Base-by-base conservation (phyloP, 2,888 invertebrate genomes). In the Cylloceria caligata region DNA sequence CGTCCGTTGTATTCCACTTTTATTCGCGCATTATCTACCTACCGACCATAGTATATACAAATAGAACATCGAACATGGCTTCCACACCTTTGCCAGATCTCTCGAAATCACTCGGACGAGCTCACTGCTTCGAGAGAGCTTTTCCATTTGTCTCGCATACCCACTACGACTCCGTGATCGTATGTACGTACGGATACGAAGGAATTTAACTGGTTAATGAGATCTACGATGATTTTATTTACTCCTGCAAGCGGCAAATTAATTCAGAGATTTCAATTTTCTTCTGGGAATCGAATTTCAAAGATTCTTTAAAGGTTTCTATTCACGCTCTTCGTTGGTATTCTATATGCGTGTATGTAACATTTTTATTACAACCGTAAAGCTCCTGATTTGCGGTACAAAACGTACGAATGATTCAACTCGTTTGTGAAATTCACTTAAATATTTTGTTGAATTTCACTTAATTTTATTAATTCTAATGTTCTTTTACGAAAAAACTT, bases 11-110 rank as follows among this genome's bases (percentile, higher is more conserved):
- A 69, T 81, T 81, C 80, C 49, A 74, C 80, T 86, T 85, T 84
- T 84, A 84, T 84, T 83, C 77, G 79, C 78, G 68, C 80, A 84
- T 81, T 85, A 83, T 84, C 73, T 80, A 39, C 13, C 62, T 11
- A 30, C 76, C 78, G 69, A 49, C 76, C 52, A 24, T 47, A 68
- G 19, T 45, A 64, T 57, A 64, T 62, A 24, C 24, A 42, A 73
- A 74, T 68, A 30, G 72, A 76, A 55, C 65, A 19, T 34, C 42
- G 74, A 57, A 45, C 57, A 71, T 55, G 64, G 74, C 55, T 69
- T 39, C 52, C 42, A 19, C 42, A 16, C 21, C 19, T 68, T 55
- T 34, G 24, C n/a, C 42, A 16, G 49, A 27, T 71, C 65, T 67
- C 16, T 34, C 49, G 30, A 7, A 49, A 47, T 49, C 57, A 39